Base-by-base conservation (phyloP, 2,888 invertebrate genomes). In the Mellilla xanthometata region DNA sequence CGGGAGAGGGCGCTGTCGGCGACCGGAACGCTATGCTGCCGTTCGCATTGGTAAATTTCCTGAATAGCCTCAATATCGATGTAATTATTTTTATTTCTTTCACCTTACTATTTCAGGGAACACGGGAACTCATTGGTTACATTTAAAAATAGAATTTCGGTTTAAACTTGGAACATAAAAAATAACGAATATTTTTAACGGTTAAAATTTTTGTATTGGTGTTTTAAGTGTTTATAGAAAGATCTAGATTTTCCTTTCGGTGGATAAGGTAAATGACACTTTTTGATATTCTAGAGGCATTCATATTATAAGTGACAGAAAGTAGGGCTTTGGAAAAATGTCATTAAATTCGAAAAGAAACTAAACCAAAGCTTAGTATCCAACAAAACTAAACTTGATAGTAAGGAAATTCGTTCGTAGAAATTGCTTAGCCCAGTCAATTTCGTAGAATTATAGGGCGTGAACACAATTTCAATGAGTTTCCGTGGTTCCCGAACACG, bases 1-100 rank as follows among this genome's bases (percentile, higher is more conserved):
- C 85, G 26, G 84, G 82, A 42, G 89, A 87, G 36, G 72, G 71
- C 24, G 82, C 82, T 45, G 68, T 83, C 40, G 80, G 77, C 39
- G 88, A 88, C 58, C 72, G 88, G 52, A 83, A 72, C 75, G 60
- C 80, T 10, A 86, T 89, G 86, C 75, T 89, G 73, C 89, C 89
- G 60, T 89, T 87, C 77, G 89, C 88, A 68, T 76, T 89, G 89
- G 89, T 89, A 89, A 89, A 86, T 89, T 70, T 79, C 85, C 84
- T 87, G 80, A 88, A 87, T 88, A 87, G 65, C 85, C 85, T 88
- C 60, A 85, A 87, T 85, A 85, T 86, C 62, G 86, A 87, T 86
- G 86, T 87, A 87, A 88, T 85, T 87, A 88, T 80, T 62, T 68
- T 62, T 64, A 58, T 62, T 66, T 61, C 60, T 62, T 41, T 67